A percentile compares a stretch with the other conserved stretches of the same genome.
Conservation (phyloP, 2,113 vertebrate genomes). For the Abramis brama region DNA sequence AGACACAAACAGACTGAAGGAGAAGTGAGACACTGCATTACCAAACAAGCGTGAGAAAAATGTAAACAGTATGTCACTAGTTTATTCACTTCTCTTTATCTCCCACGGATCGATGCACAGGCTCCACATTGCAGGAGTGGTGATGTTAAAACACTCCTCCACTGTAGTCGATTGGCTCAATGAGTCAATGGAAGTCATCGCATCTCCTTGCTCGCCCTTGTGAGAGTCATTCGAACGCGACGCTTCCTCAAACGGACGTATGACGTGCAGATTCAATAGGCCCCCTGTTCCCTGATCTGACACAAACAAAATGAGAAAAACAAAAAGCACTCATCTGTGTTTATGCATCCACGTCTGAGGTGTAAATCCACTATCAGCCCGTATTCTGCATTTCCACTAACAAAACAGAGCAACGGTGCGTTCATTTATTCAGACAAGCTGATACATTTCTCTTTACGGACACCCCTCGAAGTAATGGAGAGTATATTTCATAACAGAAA, state of each 20-base stretch:
- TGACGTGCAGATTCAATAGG: conserved; percentile 41
- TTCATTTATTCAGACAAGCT: conserved; percentile 39
- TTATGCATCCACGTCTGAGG: conserved; percentile 33
- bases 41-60: conserved; percentile 23
- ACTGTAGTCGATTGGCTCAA: conserved; percentile 47
- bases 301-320: conserved; percentile 36
- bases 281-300: conserved; percentile 12
- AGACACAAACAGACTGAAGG: not conserved
- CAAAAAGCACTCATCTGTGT: conserved; percentile 24
- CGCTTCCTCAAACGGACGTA: conserved; percentile 31
- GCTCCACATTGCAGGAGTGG: conserved; percentile 40
- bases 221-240: conserved; percentile 31
- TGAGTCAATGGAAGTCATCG: conserved; percentile 43
- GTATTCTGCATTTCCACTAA: conserved; percentile 29
- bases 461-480: conserved; percentile 37
- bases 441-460: conserved; percentile 15
- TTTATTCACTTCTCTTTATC: conserved; percentile 34
- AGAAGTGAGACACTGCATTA: conserved; percentile 8
- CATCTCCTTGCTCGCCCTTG: conserved; percentile 25
- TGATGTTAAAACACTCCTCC: conserved; percentile 29
- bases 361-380: conserved; percentile 31
- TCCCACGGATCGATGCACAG: conserved; percentile 15
- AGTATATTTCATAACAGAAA: conserved; percentile 56
- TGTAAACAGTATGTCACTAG: conserved; percentile 31
- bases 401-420: not conserved